These are phyloP conservation scores for Nemapogon koenigi DNA, from an alignment of 2,888 invertebrate genomes.

Conservation along the genomic window DNA sequence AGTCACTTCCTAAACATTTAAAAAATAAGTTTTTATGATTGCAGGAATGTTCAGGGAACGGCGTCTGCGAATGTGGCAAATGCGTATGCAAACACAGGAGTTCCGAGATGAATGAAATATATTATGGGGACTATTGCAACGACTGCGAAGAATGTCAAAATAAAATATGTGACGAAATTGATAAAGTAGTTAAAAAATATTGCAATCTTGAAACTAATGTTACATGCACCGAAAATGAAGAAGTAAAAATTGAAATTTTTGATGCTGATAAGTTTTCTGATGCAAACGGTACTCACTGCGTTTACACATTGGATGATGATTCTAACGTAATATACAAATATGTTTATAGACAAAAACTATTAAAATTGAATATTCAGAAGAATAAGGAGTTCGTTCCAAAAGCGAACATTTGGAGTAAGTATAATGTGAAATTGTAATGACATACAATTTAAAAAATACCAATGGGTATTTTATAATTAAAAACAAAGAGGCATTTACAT, in stretches of 20 bases:
- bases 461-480: too few relatives aligned
- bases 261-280: background rate
- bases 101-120: slow-evolving; percentile 38
- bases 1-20: too few relatives aligned
- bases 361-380: slow-evolving; percentile 36
- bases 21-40: background rate
- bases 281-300: slow-evolving; percentile 29
- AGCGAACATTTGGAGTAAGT: slow-evolving; percentile 39
- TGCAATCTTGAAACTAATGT: background rate
- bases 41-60: slow-evolving; percentile 56
- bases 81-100: slow-evolving; percentile 63
- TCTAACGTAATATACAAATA: slow-evolving; percentile 32
- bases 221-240: background rate
- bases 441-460: too few relatives aligned
- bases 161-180: slow-evolving; percentile 29
- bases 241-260: background rate
- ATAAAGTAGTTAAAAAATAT: background rate
- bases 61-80: slow-evolving; percentile 73
- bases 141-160: slow-evolving; percentile 74
- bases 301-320: slow-evolving; percentile 24
- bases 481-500: too few relatives aligned
- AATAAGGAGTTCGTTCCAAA: slow-evolving; percentile 29
- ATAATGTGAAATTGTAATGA: too few relatives aligned
- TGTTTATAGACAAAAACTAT: slow-evolving; percentile 19
- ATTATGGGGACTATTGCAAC: slow-evolving; percentile 72